Evolutionary conservation across 2,797 vertebrate species (phyloP).

Genomic region (Mormyrus proboscirostris): DNA sequence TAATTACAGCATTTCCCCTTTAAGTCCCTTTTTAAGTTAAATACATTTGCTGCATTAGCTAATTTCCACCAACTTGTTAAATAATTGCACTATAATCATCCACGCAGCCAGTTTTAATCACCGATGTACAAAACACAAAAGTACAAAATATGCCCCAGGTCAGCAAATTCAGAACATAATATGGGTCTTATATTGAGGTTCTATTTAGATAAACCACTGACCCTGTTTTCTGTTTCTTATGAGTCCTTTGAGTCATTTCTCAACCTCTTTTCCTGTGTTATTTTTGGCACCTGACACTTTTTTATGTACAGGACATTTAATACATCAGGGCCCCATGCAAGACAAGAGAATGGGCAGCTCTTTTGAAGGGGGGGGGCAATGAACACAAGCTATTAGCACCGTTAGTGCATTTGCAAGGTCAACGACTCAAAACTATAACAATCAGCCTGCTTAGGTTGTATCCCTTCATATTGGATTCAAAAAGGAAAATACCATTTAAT

Average conservation of each 20-base stretch:
- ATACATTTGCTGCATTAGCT: not conserved
- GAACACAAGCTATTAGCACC: not conserved
- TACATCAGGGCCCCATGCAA: not conserved
- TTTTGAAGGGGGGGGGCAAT: not conserved
- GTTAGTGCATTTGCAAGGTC: not conserved
- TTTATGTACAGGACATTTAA: constrained; percentile 10
- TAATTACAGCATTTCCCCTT: not conserved
- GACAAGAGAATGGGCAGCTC: not conserved
- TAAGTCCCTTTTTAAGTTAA: not conserved
- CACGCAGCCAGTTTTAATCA: not conserved
- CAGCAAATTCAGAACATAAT: not conserved
- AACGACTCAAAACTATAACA: not conserved
- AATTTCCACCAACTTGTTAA: not conserved
- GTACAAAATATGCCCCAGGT: not conserved
- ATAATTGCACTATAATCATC: not conserved
- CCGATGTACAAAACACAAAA: not conserved
- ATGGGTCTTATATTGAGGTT: not conserved
- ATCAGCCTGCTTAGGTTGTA: not conserved
- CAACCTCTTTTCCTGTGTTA: constrained; percentile 8
- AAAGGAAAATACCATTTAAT: not conserved
- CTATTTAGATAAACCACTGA: constrained; percentile 7
- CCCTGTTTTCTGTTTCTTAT: constrained; percentile 5
- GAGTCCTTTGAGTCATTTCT: constrained; percentile 6
- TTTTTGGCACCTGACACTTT: constrained; percentile 5
- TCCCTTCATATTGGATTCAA: not conserved